Conservation (phyloP, 2,113 vertebrate genomes). For the Tonatia bakeri region DNA sequence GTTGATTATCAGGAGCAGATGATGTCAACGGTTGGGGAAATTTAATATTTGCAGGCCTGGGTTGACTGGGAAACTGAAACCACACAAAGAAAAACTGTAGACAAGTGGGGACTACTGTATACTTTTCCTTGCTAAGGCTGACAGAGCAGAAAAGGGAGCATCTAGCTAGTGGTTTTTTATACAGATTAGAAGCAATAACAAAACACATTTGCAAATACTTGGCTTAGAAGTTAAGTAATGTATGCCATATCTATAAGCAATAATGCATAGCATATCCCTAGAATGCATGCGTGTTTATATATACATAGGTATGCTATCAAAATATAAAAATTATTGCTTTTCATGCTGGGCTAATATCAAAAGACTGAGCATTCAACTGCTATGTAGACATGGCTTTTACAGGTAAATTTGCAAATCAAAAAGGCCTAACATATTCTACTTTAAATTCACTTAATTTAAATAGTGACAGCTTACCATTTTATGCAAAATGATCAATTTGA, state of each 20-base stretch:
- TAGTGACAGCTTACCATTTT: conserved; percentile 25
- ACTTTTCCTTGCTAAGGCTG: conserved; percentile 9
- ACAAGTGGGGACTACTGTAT: neutral
- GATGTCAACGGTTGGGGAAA: neutral
- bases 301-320: neutral
- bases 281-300: neutral
- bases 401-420: conserved; percentile 62
- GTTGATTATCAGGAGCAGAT: neutral
- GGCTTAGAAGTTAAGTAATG: conserved; percentile 40
- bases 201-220: conserved; percentile 32
- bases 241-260: conserved; percentile 32
- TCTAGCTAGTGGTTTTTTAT: conserved; percentile 1
- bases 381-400: conserved; percentile 27
- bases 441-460: conserved; percentile 64
- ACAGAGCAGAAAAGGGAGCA: neutral
- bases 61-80: neutral
- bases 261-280: conserved; percentile 13
- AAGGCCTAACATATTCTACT: conserved; percentile 39
- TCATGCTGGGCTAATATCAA: conserved; percentile 59
- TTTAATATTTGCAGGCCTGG: neutral
- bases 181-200: conserved; percentile 23
- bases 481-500: conserved; percentile 55
- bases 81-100: neutral
- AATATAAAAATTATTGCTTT: conserved; percentile 55
- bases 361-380: conserved; percentile 54